These are phyloP conservation scores for Octomys mimax DNA, from an alignment of 2,797 vertebrate genomes.

Conservation along the genomic window DNA sequence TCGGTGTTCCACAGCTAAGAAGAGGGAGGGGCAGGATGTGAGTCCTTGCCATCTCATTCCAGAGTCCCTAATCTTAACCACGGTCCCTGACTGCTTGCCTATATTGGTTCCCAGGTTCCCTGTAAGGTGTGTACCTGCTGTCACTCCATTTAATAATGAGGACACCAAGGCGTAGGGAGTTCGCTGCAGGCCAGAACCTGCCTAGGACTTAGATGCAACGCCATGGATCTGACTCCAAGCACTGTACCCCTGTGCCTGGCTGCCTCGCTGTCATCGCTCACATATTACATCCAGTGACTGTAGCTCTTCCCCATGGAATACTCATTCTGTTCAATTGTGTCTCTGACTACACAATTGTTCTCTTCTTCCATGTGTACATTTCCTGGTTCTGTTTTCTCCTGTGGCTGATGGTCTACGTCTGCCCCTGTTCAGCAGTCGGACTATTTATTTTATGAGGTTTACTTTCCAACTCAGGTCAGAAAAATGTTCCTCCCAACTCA, in stretches of 20 bases:
- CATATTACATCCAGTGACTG: rapidly evolving
- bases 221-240: no score
- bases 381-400: neutral
- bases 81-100: neutral
- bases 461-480: neutral
- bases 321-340: neutral
- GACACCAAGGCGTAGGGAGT: neutral
- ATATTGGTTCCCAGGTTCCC: neutral
- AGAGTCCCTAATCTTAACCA: neutral
- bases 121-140: neutral
- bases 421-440: neutral
- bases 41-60: neutral
- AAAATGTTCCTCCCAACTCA: neutral
- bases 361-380: neutral
- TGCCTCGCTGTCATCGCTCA: rapidly evolving
- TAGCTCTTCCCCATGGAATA: neutral
- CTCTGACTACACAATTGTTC: neutral
- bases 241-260: rapidly evolving
- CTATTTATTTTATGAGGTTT: neutral
- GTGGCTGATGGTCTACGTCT: neutral
- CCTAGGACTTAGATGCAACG: neutral
- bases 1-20: neutral
- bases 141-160: neutral
- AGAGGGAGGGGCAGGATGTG: neutral
- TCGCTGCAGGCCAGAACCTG: rapidly evolving